phyloP scores from a whole-genome alignment of 92 coral and sea anemone genomes.

The Zoanthus gigantus region DNA sequence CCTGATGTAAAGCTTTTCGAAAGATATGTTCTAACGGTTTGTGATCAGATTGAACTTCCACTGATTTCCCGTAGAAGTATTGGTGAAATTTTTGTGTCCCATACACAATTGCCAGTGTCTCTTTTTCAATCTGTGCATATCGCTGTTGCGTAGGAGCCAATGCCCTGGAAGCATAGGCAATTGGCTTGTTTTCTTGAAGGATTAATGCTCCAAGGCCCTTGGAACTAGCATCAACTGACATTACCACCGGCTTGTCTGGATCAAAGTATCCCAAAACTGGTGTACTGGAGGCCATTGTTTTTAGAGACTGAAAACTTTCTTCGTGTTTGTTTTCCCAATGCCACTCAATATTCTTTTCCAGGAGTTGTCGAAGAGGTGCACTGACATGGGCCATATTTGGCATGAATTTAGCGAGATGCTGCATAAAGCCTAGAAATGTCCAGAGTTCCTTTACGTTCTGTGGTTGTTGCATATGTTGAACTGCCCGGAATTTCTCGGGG shows the following conservation, averaged over 20 bases:
- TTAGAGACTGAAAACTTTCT: background rate
- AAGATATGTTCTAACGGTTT: slow-evolving; percentile 29
- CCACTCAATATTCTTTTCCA: background rate
- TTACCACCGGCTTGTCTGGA: background rate
- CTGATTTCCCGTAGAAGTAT: background rate
- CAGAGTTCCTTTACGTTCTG: slow-evolving; percentile 34
- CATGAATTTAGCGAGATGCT: slow-evolving; percentile 21
- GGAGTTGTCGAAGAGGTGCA: background rate
- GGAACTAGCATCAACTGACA: slow-evolving; percentile 10
- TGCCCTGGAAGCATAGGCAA: slow-evolving; percentile 15
- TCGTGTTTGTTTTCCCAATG: background rate
- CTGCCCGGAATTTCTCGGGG: slow-evolving; percentile 64
- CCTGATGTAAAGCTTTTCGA: slow-evolving; percentile 43
- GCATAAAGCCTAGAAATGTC: slow-evolving; percentile 47
- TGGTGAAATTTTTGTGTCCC: background rate
- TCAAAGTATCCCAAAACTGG: background rate
- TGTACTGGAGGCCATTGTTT: background rate
- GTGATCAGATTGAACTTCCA: slow-evolving; percentile 9
- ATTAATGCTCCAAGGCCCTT: background rate
- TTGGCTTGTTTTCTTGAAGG: slow-evolving; percentile 18
- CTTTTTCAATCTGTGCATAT: background rate
- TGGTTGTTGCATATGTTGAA: slow-evolving; percentile 30
- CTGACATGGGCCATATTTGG: background rate
- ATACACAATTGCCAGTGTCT: background rate
- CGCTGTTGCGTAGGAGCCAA: background rate